Conservation (phyloP, 2,888 invertebrate species). For the Microplitis deprimator region DNA sequence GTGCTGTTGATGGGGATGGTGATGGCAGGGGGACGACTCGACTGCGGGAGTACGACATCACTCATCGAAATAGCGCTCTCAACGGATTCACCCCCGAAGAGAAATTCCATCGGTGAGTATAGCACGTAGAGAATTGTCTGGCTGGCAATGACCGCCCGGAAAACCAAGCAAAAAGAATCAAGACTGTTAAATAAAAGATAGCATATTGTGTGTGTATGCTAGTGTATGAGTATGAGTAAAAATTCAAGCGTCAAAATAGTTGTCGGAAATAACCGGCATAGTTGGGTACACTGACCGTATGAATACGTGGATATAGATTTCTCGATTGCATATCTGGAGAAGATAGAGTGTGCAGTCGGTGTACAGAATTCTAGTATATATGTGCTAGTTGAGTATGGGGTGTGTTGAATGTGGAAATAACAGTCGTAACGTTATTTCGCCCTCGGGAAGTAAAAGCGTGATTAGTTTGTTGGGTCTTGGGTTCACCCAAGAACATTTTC, state of each 20-base stretch:
- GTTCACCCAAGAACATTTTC: constrained; percentile 40
- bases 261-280: constrained; percentile 8
- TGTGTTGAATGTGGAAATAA: background rate
- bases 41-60: constrained; percentile 22
- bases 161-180: background rate
- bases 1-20: background rate
- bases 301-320: background rate
- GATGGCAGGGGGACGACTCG: background rate
- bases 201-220: background rate
- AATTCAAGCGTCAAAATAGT: constrained; percentile 2
- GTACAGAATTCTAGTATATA: background rate
- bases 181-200: background rate
- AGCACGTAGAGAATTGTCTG: constrained; percentile 3
- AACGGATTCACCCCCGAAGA: constrained; percentile 22
- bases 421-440: constrained; percentile 32
- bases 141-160: background rate
- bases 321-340: background rate
- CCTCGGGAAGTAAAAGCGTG: constrained; percentile 41
- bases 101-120: constrained; percentile 33
- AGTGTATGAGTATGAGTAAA: background rate
- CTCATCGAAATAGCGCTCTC: constrained; percentile 33
- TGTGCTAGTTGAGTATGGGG: background rate
- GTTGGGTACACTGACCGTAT: constrained; percentile 5
- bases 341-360: background rate
- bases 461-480: constrained; percentile 39